Evolutionary conservation across 2,113 vertebrate genomes (phyloP), one percentile per base, ranked within the genome.

Genomic region (Trichomycterus rosablanca): DNA sequence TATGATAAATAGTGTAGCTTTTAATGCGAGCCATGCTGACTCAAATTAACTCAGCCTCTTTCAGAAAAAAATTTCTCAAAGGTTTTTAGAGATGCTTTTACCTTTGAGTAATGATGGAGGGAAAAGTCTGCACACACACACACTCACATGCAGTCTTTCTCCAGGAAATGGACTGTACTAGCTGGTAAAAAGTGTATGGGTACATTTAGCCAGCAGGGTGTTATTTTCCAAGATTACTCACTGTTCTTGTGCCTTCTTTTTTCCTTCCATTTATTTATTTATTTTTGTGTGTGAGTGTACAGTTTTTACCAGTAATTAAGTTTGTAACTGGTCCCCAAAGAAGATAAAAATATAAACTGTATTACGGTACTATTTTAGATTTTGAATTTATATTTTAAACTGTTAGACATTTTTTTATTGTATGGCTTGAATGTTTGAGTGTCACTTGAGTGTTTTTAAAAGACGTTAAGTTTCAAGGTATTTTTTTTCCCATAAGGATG

Each of bases 181-280:
- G n/a, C 5, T 42, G 19, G 24, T 18, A 44, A 42, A 8, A 3
- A 24, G 45, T 60, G 8, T 53, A 28, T 24, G 26, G 18, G 30
- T 52, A 7, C 3, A 54, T 60, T 59, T 63, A 48, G 15, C 23
- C 23, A 40, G 35, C 23, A 37, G 55, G 28, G 2, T 55, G 23
- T 48, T 20, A 54, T 60, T 39, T 53, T 37, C 30, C 23, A 22
- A 45, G 46, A 40, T 35, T 58, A 63, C 28, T 44, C 11, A 16
- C 9, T 23, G 46, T 35, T 22, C 1, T 37, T 9, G 9, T 49
- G 14, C 20, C 18, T 20, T 23, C 11, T 18, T 20, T 6, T n/a
- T 44, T 1, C 30, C 24, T 19, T 12, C 12, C 32, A n/a, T 49
- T 26, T 49, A 23, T 23, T n/a, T 16, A 1, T n/a, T 35, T 30